These are phyloP conservation scores for Zosterops borbonicus DNA, from an alignment of 2,113 vertebrate genomes.

Conservation along the genomic window DNA sequence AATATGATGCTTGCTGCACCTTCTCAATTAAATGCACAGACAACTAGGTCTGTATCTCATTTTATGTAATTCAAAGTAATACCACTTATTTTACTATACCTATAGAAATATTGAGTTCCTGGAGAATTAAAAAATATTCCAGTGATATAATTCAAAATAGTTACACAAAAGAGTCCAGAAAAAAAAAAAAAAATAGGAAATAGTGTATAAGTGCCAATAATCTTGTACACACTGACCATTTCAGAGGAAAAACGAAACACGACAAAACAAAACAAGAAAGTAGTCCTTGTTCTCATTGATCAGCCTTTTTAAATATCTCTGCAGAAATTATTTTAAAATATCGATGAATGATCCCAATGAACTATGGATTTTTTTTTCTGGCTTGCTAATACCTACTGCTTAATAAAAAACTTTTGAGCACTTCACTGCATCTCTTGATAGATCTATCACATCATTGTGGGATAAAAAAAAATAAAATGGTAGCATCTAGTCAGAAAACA, in stretches of 20 bases:
- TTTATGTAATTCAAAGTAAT: neutral
- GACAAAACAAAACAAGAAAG: neutral
- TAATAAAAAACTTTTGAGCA: neutral
- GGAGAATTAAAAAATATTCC: neutral
- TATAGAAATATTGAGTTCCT: neutral
- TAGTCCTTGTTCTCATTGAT: neutral
- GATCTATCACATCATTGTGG: neutral
- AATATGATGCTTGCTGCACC: neutral
- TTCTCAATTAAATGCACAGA: neutral
- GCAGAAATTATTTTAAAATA: neutral
- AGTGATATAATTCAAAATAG: neutral
- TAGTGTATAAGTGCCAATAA: neutral
- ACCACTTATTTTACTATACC: neutral
- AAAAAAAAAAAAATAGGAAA: neutral
- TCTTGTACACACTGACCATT: neutral
- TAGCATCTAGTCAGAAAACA: neutral
- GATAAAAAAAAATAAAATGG: neutral
- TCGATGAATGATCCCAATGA: neutral
- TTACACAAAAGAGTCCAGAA: neutral
- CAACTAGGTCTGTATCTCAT: rapidly evolving
- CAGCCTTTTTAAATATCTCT: neutral
- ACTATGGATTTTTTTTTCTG: neutral
- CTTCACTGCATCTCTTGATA: neutral
- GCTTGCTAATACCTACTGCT: neutral
- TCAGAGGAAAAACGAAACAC: neutral